Evolutionary conservation across 1,140 invertebrate genomes (phyloP).

Genomic region (Chlorops oryzae): DNA sequence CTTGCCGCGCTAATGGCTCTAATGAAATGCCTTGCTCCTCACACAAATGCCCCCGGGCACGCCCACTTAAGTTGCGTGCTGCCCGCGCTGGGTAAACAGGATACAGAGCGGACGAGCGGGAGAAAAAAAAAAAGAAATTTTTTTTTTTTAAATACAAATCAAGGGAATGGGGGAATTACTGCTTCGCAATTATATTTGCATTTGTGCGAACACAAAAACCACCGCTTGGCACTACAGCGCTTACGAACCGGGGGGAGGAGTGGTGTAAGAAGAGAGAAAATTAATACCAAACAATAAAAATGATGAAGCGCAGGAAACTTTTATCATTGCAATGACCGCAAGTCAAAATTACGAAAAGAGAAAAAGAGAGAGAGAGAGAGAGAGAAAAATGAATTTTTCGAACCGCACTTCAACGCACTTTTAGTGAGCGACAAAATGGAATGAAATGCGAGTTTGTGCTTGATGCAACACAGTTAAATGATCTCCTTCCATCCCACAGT

Average conservation of each 20-base stretch:
- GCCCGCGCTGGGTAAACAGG: background rate
- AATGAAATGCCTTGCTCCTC: no score
- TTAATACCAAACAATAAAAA: background rate
- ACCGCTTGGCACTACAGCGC: background rate
- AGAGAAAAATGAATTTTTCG: no score
- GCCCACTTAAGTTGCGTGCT: slow-evolving; percentile 47
- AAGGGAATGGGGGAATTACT: no score
- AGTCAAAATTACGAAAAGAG: no score
- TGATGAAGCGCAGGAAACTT: slow-evolving; percentile 42
- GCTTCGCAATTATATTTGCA: slow-evolving; percentile 48
- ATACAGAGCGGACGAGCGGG: background rate
- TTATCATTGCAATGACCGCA: slow-evolving; percentile 40
- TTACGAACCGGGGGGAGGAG: background rate
- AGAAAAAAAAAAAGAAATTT: background rate
- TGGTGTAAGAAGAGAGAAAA: background rate
- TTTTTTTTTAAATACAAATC: background rate
- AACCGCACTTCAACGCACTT: no score
- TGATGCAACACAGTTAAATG: no score
- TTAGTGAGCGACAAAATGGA: no score
- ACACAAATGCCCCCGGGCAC: slow-evolving; percentile 27
- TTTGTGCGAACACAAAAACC: slow-evolving; percentile 30
- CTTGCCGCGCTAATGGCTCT: no score
- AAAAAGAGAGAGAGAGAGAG: no score
- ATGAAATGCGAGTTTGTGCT: no score
- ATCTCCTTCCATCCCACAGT: no score